phyloP scores from a whole-genome alignment of 1,140 invertebrate genomes.

The Musca domestica region DNA sequence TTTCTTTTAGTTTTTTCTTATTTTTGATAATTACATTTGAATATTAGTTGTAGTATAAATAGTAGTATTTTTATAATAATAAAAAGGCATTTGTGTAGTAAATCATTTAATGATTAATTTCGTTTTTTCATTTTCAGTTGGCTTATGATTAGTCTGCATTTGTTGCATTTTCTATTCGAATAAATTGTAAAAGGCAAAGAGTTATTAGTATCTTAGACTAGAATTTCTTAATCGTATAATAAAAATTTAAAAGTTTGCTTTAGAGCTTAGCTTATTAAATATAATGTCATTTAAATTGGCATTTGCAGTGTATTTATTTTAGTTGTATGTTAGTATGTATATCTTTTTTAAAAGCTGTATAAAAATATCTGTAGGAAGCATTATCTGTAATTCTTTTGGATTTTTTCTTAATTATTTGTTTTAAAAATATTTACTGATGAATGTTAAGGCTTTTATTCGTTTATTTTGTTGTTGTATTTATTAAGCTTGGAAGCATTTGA shows the following conservation, averaged over 20 bases:
- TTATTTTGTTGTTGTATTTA: background rate
- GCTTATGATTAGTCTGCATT: too few species aligned
- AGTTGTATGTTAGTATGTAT: conserved; percentile 7
- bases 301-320: background rate
- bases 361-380: conserved; percentile 30
- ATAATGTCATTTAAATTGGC: background rate
- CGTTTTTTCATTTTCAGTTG: background rate
- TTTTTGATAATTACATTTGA: background rate
- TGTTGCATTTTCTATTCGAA: background rate
- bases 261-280: background rate
- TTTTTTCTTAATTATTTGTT: conserved; percentile 17
- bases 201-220: too few species aligned
- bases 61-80: background rate
- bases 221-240: too few species aligned
- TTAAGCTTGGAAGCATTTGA: conserved; percentile 25
- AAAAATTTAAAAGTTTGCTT: too few species aligned
- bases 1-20: background rate
- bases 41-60: background rate
- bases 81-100: conserved; percentile 18
- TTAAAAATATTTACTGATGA: background rate
- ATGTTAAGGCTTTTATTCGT: too few species aligned
- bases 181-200: too few species aligned
- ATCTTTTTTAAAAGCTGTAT: conserved; percentile 26
- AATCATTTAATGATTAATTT: conserved; percentile 14
- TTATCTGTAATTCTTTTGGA: conserved; percentile 10